Conservation (phyloP, 2,888 invertebrate genomes). For the Andrena dorsata region DNA sequence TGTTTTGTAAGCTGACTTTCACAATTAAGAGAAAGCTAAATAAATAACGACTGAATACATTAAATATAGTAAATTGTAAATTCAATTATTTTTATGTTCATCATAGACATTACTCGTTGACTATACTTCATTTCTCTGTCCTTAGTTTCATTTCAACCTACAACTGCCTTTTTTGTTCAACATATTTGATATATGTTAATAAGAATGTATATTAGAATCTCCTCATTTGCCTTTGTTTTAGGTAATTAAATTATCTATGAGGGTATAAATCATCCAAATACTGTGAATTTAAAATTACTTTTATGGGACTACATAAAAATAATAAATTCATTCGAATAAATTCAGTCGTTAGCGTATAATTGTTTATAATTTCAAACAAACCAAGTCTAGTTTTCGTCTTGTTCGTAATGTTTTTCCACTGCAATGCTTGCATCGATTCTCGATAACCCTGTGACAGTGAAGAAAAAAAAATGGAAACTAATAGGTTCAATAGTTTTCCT, state of each 20-base stretch:
- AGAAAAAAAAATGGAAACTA: background rate
- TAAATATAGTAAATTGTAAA: no score
- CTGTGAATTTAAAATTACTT: no score
- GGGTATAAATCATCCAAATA: no score
- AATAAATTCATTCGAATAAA: no score
- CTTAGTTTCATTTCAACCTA: background rate
- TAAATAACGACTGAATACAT: no score
- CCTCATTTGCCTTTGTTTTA: background rate
- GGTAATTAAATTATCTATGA: no score
- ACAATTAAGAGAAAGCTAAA: no score
- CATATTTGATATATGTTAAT: background rate
- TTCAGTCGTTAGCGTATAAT: background rate
- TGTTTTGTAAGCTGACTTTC: no score
- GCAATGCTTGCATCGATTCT: background rate
- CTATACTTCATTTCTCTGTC: background rate
- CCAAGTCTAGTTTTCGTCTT: background rate
- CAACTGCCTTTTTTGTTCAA: background rate
- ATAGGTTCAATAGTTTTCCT: background rate
- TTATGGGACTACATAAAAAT: no score
- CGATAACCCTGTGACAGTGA: conserved; percentile 24
- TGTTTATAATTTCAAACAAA: background rate
- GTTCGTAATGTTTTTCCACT: background rate
- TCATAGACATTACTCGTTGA: no score
- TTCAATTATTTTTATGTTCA: no score
- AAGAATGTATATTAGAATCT: background rate